Conservation (phyloP, 2,888 invertebrate species). For the Noctua comes region DNA sequence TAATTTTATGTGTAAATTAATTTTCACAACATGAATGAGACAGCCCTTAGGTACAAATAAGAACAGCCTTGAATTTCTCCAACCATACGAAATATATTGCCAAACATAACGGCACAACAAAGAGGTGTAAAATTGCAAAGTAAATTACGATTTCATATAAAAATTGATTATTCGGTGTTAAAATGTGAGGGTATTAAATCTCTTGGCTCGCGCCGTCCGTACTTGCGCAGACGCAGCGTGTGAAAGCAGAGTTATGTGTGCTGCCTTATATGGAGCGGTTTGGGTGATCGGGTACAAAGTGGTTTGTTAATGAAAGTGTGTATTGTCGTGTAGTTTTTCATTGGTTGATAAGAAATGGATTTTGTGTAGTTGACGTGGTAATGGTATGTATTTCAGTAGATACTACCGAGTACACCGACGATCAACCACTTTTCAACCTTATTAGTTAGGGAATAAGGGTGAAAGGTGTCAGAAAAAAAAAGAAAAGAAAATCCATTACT, state of each 20-base stretch:
- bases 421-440: no score
- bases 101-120: conserved; percentile 56
- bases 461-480: no score
- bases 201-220: conserved; percentile 55
- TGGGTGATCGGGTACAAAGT: conserved; percentile 51
- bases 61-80: not conserved
- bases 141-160: conserved; percentile 61
- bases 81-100: conserved; percentile 16
- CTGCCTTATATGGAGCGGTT: conserved; percentile 55
- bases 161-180: conserved; percentile 69
- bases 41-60: not conserved
- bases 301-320: conserved; percentile 13
- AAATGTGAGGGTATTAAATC: conserved; percentile 66
- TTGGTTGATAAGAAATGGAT: not conserved
- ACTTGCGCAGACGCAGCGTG: conserved; percentile 48
- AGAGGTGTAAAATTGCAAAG: conserved; percentile 42
- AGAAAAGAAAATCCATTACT: no score
- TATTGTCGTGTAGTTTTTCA: conserved; percentile 12
- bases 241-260: conserved; percentile 61
- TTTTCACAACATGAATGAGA: not conserved
- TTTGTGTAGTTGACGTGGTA: not conserved
- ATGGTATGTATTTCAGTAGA: not conserved
- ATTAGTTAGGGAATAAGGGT: no score
- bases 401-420: no score
- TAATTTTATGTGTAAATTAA: not conserved